phyloP scores from a whole-genome alignment of 2,113 vertebrate species.

The Callipepla squamata region DNA sequence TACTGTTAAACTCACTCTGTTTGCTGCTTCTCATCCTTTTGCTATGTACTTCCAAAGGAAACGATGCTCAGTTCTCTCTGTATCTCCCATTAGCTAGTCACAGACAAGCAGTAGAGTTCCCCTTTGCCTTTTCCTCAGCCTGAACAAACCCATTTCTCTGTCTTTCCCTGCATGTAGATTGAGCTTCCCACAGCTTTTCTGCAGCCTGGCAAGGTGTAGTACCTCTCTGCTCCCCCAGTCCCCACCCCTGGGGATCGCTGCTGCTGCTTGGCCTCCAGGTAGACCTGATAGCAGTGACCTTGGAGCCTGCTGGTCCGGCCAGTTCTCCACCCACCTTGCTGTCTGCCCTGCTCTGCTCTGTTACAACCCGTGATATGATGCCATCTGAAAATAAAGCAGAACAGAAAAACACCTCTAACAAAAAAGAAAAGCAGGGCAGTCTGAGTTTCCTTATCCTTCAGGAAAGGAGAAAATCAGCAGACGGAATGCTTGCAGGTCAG shows the following conservation, averaged over 20 bases:
- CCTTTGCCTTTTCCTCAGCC: neutral
- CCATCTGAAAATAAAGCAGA: neutral
- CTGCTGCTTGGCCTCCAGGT: neutral
- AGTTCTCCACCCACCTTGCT: neutral
- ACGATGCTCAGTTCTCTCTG: neutral
- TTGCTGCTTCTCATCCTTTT: neutral
- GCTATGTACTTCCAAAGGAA: neutral
- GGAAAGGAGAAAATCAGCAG: neutral
- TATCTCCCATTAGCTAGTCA: neutral
- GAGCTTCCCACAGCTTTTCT: neutral
- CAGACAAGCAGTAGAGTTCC: neutral
- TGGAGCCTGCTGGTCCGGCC: neutral
- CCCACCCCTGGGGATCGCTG: neutral
- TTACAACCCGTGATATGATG: neutral
- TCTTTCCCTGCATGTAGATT: neutral
- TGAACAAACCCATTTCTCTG: neutral
- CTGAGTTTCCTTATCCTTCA: neutral
- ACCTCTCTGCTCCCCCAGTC: neutral
- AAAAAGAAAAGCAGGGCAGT: neutral
- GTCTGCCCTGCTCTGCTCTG: neutral
- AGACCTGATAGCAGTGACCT: neutral
- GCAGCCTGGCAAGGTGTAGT: neutral
- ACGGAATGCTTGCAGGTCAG: neutral
- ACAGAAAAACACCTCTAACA: neutral
- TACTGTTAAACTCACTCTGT: neutral